Percentiles rank a stretch among this genome's conserved stretches.
Conservation (phyloP, 2,797 vertebrate species). For the Cossypha polioptera region DNA sequence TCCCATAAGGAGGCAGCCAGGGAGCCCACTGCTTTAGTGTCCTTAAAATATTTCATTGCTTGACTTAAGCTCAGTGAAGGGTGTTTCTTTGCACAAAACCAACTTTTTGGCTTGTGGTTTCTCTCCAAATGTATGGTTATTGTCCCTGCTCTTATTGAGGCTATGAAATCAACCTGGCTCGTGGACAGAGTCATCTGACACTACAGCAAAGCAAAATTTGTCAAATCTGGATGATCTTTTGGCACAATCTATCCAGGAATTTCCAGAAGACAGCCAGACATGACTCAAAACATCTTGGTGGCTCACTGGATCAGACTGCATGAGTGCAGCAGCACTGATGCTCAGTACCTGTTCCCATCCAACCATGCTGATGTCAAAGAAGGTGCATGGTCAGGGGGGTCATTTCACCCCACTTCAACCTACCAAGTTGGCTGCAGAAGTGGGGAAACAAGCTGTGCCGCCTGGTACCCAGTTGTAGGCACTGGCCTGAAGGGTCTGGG, state of each 20-base stretch:
- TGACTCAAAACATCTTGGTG: background rate
- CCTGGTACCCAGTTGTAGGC: background rate
- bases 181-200: background rate
- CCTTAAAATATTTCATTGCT: slow-evolving; percentile 79
- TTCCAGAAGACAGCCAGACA: slow-evolving; percentile 23
- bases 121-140: background rate
- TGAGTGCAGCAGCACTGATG: background rate
- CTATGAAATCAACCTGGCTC: background rate
- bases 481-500: background rate
- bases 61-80: slow-evolving; percentile 62
- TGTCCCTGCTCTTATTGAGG: background rate
- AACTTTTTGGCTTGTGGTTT: slow-evolving; percentile 27
- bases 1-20: slow-evolving; percentile 75
- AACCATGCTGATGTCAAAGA: background rate
- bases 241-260: background rate
- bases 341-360: background rate
- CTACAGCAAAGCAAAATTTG: slow-evolving; percentile 7
- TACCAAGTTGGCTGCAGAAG: background rate
- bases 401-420: background rate
- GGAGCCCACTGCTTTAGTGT: slow-evolving; percentile 69
- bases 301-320: background rate
- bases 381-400: rapidly evolving
- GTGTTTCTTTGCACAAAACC: slow-evolving; percentile 47
- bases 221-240: background rate
- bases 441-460: background rate